Evolutionary conservation across 2,888 invertebrate genomes (phyloP).

Genomic region (Drosophila conformis): DNA sequence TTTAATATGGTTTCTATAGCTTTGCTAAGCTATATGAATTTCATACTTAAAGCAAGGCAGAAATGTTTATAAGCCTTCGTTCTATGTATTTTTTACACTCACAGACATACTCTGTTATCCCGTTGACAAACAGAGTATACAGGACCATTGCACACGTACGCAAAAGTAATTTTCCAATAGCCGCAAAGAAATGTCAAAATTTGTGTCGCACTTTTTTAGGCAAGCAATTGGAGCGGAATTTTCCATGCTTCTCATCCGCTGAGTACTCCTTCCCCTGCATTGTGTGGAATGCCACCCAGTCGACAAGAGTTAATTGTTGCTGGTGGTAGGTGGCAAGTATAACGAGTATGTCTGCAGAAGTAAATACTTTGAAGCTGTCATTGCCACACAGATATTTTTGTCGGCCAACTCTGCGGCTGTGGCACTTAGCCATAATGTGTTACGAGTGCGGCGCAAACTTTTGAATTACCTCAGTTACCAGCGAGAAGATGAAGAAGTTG

Average conservation of each 20-base stretch:
- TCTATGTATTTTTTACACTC: accelerated
- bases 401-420: conserved; percentile 16
- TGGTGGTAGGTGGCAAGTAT: conserved; percentile 27
- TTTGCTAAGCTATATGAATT: too few relatives aligned
- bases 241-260: not conserved
- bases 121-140: conserved; percentile 1
- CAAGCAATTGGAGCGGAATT: conserved; percentile 5
- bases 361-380: conserved; percentile 69
- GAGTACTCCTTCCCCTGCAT: not conserved
- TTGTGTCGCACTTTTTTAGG: conserved; percentile 53
- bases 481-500: conserved; percentile 19
- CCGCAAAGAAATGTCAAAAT: conserved; percentile 73
- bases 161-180: conserved; percentile 78
- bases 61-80: too few relatives aligned
- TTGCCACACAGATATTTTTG: conserved; percentile 69
- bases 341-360: conserved; percentile 59
- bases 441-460: conserved; percentile 67
- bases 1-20: too few relatives aligned
- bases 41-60: too few relatives aligned
- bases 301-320: conserved; percentile 70
- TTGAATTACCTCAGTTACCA: conserved; percentile 78
- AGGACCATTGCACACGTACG: conserved; percentile 74
- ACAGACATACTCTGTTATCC: not conserved
- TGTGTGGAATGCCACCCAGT: conserved; percentile 1
- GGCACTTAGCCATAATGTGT: conserved; percentile 72